Percentiles rank a stretch among this genome's conserved stretches.
Conservation (phyloP, 2,797 vertebrate species). For the Philypnodon macrostomus region DNA sequence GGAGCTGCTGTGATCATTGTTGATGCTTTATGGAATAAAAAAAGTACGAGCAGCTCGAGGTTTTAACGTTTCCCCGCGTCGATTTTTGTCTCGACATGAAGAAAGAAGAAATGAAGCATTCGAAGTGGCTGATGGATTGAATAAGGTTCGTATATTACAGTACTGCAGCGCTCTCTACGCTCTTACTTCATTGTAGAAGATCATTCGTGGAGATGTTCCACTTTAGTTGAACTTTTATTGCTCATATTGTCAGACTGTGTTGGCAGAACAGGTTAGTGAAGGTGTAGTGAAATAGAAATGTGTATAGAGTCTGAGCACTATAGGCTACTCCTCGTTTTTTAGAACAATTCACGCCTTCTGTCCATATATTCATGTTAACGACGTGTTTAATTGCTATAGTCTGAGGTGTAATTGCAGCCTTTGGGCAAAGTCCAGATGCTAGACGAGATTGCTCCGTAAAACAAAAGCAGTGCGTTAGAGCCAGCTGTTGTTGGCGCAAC, state of each 20-base stretch:
- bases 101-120: constrained; percentile 53
- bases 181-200: neutral
- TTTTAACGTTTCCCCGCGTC: constrained; percentile 12
- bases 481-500: constrained; percentile 59
- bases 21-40: constrained; percentile 10
- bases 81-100: constrained; percentile 48
- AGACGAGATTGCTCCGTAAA: constrained; percentile 54
- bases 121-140: constrained; percentile 64
- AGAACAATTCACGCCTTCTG: constrained; percentile 5
- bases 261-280: too few relatives aligned
- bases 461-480: constrained; percentile 58
- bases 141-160: constrained; percentile 39
- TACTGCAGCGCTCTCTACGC: constrained; percentile 10
- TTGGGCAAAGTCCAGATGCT: constrained; percentile 69
- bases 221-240: neutral
- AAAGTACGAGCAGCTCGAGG: neutral
- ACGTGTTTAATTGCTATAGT: constrained; percentile 53
- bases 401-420: constrained; percentile 57
- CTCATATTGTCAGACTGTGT: neutral
- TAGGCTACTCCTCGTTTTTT: too few relatives aligned
- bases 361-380: constrained; percentile 24
- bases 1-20: constrained; percentile 1
- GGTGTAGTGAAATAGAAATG: too few relatives aligned
- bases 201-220: neutral
- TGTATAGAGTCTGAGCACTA: too few relatives aligned